Conservation (phyloP, 2,113 vertebrate species). For the Neogale vison region DNA sequence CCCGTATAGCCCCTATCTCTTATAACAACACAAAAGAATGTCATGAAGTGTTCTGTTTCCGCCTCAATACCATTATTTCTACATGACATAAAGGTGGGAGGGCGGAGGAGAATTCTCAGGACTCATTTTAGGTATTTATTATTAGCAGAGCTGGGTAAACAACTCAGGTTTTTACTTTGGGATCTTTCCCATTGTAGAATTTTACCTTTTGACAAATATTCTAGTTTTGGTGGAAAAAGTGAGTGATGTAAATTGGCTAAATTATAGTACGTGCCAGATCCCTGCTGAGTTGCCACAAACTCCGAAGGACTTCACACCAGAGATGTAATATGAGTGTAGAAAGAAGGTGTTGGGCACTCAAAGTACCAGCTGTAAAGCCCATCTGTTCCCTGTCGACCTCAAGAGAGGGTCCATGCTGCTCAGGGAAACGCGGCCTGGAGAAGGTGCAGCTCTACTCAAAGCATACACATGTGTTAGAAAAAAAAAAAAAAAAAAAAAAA, state of each 20-base stretch:
- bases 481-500: no score
- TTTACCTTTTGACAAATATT: constrained; percentile 1
- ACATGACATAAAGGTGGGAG: background rate
- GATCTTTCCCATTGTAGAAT: constrained; percentile 39
- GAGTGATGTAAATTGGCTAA: constrained; percentile 48
- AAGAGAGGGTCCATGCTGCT: no score
- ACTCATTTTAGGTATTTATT: background rate
- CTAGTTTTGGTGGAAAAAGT: constrained; percentile 60
- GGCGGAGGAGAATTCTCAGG: background rate
- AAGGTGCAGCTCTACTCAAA: background rate
- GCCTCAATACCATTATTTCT: background rate
- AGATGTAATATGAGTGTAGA: rapidly evolving
- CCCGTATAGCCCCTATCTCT: background rate
- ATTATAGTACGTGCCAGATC: background rate
- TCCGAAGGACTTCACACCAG: background rate
- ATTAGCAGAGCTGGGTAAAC: background rate
- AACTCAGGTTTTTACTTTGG: background rate
- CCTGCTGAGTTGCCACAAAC: background rate
- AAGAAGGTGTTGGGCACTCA: rapidly evolving
- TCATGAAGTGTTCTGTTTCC: background rate
- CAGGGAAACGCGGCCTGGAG: background rate
- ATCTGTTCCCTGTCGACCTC: rapidly evolving
- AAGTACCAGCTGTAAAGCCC: background rate
- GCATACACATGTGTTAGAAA: background rate
- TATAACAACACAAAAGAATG: background rate